phyloP scores from a whole-genome alignment of 2,113 vertebrate species.

The Brachyhypopomus occidentalis region DNA sequence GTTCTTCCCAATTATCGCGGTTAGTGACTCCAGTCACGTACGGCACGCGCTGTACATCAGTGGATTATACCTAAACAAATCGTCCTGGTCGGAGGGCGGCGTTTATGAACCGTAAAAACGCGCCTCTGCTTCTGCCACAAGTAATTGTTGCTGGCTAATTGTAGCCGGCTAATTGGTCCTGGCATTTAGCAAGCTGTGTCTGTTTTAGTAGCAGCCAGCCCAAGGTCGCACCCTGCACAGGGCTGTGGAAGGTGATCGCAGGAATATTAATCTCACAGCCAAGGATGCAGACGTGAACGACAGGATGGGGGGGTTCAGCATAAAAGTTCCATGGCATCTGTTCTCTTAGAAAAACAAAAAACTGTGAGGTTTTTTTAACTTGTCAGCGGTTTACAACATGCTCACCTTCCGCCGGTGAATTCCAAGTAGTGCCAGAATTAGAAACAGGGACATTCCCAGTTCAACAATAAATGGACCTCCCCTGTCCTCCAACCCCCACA shows the following conservation, averaged over 20 bases:
- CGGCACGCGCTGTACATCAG: neutral
- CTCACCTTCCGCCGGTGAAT: neutral
- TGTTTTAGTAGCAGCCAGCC: constrained; percentile 38
- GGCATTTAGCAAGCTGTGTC: constrained; percentile 41
- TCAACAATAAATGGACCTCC: constrained; percentile 3
- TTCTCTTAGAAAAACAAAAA: neutral
- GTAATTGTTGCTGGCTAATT: constrained; percentile 39
- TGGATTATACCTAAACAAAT: neutral
- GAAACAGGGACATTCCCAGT: constrained; percentile 26
- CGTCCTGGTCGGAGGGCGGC: neutral
- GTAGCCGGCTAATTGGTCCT: constrained; percentile 35
- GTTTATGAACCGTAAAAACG: neutral
- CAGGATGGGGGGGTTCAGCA: neutral
- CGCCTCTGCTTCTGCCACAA: neutral
- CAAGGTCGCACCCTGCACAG: constrained; percentile 1
- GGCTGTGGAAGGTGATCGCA: constrained; percentile 20
- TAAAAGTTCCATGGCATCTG: neutral
- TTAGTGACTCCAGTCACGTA: neutral
- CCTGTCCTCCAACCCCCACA: neutral
- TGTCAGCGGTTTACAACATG: neutral
- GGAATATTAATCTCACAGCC: constrained; percentile 10
- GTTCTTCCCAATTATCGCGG: neutral
- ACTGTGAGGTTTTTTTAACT: neutral
- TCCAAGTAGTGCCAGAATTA: constrained; percentile 21
- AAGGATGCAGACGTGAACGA: neutral